phyloP scores from a whole-genome alignment of 2,888 invertebrate genomes.

The Baccha elongata region DNA sequence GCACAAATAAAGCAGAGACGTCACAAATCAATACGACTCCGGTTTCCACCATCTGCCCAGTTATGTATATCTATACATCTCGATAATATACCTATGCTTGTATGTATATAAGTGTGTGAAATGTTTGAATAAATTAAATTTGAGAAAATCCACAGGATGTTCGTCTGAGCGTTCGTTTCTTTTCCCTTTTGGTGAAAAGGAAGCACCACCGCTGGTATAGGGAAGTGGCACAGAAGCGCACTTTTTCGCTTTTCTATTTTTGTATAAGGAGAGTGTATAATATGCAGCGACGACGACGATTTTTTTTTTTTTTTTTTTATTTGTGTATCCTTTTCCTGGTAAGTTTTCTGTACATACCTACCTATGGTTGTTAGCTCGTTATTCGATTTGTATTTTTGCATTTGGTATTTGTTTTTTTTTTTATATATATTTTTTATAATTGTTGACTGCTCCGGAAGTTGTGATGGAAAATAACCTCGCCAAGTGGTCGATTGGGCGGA shows the following conservation, averaged over 20 bases:
- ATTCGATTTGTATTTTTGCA: slow-evolving; percentile 57
- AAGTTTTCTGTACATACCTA: slow-evolving; percentile 23
- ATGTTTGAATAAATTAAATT: slow-evolving; percentile 82
- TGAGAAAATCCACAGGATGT: slow-evolving; percentile 82
- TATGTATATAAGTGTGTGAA: slow-evolving; percentile 64
- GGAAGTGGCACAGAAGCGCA: slow-evolving; percentile 32
- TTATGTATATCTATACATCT: slow-evolving; percentile 60
- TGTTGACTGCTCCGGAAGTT: slow-evolving; percentile 35
- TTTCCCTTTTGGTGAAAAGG: slow-evolving; percentile 40
- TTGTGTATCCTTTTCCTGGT: slow-evolving; percentile 42
- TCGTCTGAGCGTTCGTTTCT: slow-evolving; percentile 78
- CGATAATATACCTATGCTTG: slow-evolving; percentile 15
- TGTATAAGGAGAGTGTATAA: slow-evolving; percentile 24
- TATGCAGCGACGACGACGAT: slow-evolving; percentile 43
- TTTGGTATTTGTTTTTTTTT: slow-evolving; percentile 10
- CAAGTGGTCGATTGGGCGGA: slow-evolving; percentile 44
- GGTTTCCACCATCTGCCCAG: slow-evolving; percentile 63
- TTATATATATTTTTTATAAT: slow-evolving; percentile 21
- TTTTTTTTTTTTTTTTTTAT: slow-evolving; percentile 18
- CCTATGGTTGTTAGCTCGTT: slow-evolving; percentile 31
- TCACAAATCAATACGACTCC: slow-evolving; percentile 70
- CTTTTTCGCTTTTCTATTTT: slow-evolving; percentile 22
- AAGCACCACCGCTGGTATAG: slow-evolving; percentile 22
- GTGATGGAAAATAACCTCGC: slow-evolving; percentile 32
- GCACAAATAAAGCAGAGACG: slow-evolving; percentile 28